Base-by-base conservation (phyloP, 2,888 invertebrate species). In the Cynaeus angustus region DNA sequence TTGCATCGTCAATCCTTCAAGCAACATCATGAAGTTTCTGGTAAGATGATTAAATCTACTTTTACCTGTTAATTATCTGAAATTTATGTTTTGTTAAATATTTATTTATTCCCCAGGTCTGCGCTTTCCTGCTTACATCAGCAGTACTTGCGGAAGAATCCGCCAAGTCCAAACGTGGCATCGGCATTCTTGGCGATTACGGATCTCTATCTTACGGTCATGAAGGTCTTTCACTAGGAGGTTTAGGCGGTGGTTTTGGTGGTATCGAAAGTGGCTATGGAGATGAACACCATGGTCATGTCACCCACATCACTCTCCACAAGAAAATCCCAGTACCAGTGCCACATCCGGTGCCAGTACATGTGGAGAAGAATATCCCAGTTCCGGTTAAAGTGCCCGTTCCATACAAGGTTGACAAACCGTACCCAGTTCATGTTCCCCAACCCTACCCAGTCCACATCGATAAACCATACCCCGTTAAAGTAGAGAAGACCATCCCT, bases 401-500 rank as follows among this genome's bases (percentile, higher is more conserved):
- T 53, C 77, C 87, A 0, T 86, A 88, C 0, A 84, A 85, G 9
- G 83, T 87, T 66, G 88, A 86, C 52, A 84, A 85, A 65, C 85
- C 86, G 68, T 89, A 89, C 86, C 89, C 89, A 65, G 89, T 89
- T 26, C 88, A 88, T 74, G 89, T 88, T 30, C 89, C 88, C 0
- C 86, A 86, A 83, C 90, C 90, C 10, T 88, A 88, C 85, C 88
- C 88, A 71, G 88, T 89, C 16, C 86, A 83, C 64, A 81, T 88
- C 1, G 87, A 87, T 74, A 86, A 78, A 79, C 87, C 83, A 59
- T 74, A 84, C 69, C 86, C 87, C 30, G 81, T 87, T 16, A 69
- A 81, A 1, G 86, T 88, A 3, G 88, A 88, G 81, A 88, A 82
- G 26, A 56, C 52, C 58, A 41, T 70, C 26, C 72, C 70, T 5